Base-by-base conservation (phyloP, 1,140 invertebrate species). In the Nylanderia fulva region DNA sequence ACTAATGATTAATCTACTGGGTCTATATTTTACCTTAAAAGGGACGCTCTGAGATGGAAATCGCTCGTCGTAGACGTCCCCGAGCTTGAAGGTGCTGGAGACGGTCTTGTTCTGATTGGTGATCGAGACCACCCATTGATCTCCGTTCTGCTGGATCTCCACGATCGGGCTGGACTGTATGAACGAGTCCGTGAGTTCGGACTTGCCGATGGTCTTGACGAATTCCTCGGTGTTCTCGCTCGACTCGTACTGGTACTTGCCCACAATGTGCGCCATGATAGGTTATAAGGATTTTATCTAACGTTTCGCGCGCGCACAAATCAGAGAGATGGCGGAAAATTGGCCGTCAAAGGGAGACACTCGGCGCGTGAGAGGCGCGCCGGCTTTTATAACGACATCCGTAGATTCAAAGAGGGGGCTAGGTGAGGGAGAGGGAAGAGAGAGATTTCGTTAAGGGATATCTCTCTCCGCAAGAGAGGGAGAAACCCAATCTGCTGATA, bases 141-240 rank as follows among this genome's bases (percentile, higher is more conserved):
- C 93, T 2, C 85, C 91, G 18, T 89, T 71, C n/a, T 90, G 71
- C 7, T 61, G 54, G 18, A 95, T 84, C 69, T 94, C 92, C 36
- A 95, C 60, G 21, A 91, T 42, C 7, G 94, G 94, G 33, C 91
- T 91, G n/a, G 91, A 86, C 5, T 88, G 68, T 11, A 89, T 66
- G 63, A 92, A 90, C 52, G 52, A 79, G 6, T 63, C 58, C 21
- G 84, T 86, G 61, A 80, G 13, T 7, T 83, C 93, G 66, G 56
- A 75, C 11, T 88, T 83, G 9, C 93, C 93, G 18, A 94, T 69
- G 3, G 86, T 86, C 68, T 90, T 93, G 82, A 94, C 77, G 80
- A 93, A 95, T 45, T 93, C 92, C 56, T 94, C 93, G 80, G 94
- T 91, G 76, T 93, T 93, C 75, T 95, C 93, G 84, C 91, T 92